Evolutionary conservation across 1,140 invertebrate species (phyloP), one percentile per base, ranked within the genome.

Genomic region (Lysiphlebus fabarum): DNA sequence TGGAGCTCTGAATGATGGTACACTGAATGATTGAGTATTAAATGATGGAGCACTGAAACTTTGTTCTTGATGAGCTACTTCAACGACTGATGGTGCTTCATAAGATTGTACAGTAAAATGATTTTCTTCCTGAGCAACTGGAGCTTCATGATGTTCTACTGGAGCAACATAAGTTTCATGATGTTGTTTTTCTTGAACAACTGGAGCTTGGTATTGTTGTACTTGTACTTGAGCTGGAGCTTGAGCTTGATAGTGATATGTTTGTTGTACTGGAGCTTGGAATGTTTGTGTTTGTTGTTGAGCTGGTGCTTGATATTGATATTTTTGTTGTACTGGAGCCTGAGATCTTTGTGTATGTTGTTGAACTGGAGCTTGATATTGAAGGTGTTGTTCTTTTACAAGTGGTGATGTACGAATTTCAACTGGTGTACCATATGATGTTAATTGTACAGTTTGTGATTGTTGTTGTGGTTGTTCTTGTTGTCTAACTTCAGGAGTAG

Each of bases 101-200:
- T 48, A 56, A 8, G 36, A 41, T n/a, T 48, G 44, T 2, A 7
- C 38, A 40, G 43, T 10, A 26, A 26, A 26, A 26, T 26, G 17
- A 26, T 26, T 26, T 26, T 26, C 17, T 26, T 26, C 17, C 4
- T 26, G 17, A 26, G 4, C 17, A 11, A 47, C 17, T 10, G 45
- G 37, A n/a, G 12, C 37, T 0, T 11, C 43, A 11, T 33, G 40
- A 43, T 49, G 48, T 3, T n/a, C 12, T 59, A 62, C 10, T 4
- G 65, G 54, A 7, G 48, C 33, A 26, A 54, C 65, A 17, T 69
- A 67, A 40, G 56, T 56, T 11, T 45, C 41, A 7, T 54, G 1
- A 6, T 53, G 54, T 1, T 56, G 49, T 6, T 48, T 11, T n/a
- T 51, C 34, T 5, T 17, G 47, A 33, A 26, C 17, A 9, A 41